phyloP scores from a whole-genome alignment of 2,888 invertebrate genomes.

The Microctonus hyperodae region DNA sequence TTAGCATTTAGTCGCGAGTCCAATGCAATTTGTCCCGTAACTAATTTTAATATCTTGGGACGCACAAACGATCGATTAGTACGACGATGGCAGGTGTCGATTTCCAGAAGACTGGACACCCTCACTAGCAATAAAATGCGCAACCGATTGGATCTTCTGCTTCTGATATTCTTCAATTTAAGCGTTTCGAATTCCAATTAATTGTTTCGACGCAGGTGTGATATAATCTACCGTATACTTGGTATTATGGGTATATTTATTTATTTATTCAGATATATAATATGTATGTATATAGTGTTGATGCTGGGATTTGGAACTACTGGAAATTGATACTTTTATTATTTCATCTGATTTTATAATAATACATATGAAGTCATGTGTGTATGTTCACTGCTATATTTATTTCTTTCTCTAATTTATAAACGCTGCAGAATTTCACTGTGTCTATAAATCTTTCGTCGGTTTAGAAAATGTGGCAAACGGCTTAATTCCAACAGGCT shows the following conservation, averaged over 20 bases:
- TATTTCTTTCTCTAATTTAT: background rate
- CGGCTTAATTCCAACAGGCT: slow-evolving; percentile 53
- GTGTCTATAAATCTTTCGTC: slow-evolving; percentile 50
- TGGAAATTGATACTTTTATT: too few species aligned
- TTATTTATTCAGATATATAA: too few species aligned
- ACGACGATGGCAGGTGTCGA: slow-evolving; percentile 54
- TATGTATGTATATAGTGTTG: too few species aligned
- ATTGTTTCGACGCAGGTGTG: background rate
- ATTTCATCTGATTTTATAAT: too few species aligned
- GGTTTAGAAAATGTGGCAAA: slow-evolving; percentile 43
- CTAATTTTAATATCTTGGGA: slow-evolving; percentile 35
- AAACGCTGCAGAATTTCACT: slow-evolving; percentile 31
- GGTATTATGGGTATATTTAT: background rate
- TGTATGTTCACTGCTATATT: background rate
- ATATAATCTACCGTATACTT: background rate
- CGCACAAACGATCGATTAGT: slow-evolving; percentile 37
- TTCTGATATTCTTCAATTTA: background rate
- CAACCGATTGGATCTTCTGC: slow-evolving; percentile 35
- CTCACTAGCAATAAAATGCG: slow-evolving; percentile 39
- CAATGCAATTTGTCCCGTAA: slow-evolving; percentile 29
- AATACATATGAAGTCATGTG: too few species aligned
- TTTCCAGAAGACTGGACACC: slow-evolving; percentile 55
- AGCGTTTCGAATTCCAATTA: background rate
- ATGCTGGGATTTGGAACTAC: too few species aligned
- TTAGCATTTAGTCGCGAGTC: background rate